Evolutionary conservation across 2,888 invertebrate species (phyloP), one percentile per base, ranked within the genome.

Genomic region (Ochlodes sylvanus): DNA sequence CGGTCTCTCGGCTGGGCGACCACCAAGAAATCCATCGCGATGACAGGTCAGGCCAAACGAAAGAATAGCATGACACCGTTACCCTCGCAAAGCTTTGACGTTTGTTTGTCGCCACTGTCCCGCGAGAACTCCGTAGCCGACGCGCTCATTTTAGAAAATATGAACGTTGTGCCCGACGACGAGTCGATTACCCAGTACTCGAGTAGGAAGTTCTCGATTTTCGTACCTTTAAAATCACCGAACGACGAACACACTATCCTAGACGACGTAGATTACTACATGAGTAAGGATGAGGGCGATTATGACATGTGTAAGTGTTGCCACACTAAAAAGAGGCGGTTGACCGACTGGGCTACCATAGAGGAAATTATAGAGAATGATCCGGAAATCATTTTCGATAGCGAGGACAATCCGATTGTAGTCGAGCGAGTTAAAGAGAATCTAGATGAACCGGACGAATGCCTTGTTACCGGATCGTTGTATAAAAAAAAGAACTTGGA

Each of bases 1-100:
- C 95, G 98, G 38, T 97, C 98, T 44, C 94, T 98, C 76, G 97
- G 98, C 71, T 99, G 99, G 99, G 97, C 96, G 19, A 94, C 95
- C 0, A 94, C 95, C 6, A 96, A 96, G 84, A 96, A 96, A 86
- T 95, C 96, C 9, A 90, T 94, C 76, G 93, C 94, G 55, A 97
- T 97, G 96, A 97, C 97, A 95, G 96, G 96, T 96, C 95, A 94
- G 92, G 77, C 75, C 66, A 88, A 84, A 85, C 76, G 90, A 82
- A 86, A 84, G 69, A 76, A 71, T 86, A 92, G 90, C 83, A 81
- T 86, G 75, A 54, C 50, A 19, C 14, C 42, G 9, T 10, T 19
- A 3, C 15, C 42, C 55, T 69, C 69, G 69, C 76, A 77, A 67
- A 84, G 80, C 78, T 69, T 79, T 42, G 88, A 87, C 1, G 72